Percentiles rank a stretch among this genome's conserved stretches.
These are phyloP conservation scores for Apis laboriosa DNA, from an alignment of 1,140 invertebrate genomes.

Conservation along the genomic window DNA sequence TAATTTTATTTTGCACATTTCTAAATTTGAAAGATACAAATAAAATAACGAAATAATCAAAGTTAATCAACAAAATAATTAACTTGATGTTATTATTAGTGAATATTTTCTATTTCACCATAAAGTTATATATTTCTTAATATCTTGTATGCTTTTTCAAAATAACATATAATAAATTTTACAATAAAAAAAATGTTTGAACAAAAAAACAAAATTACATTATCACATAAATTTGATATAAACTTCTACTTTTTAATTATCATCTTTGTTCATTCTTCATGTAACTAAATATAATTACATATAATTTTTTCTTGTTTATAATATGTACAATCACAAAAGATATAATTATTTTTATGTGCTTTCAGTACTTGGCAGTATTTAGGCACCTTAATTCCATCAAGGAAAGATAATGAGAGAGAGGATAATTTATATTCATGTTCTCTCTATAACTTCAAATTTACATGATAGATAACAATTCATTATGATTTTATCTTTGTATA, in stretches of 20 bases:
- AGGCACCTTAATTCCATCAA: conserved; percentile 46
- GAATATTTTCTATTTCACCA: background rate
- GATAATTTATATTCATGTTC: conserved; percentile 23
- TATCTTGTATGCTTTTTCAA: background rate
- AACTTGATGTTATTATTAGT: conserved; percentile 11
- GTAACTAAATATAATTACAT: conserved; percentile 13
- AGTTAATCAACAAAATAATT: conserved; percentile 13
- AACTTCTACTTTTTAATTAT: conserved; percentile 1
- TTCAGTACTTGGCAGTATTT: conserved; percentile 50
- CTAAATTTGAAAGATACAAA: conserved; percentile 9
- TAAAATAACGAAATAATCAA: conserved; percentile 2
- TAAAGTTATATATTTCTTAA: conserved; percentile 22
- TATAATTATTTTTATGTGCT: conserved; percentile 35
- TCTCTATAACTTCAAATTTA: background rate
- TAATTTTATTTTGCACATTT: conserved; percentile 5
- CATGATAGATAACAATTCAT: conserved; percentile 28
- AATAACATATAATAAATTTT: conserved; percentile 9
- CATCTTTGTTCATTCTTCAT: background rate
- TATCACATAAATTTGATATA: conserved; percentile 30
- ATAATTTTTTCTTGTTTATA: conserved; percentile 17
- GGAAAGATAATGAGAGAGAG: conserved; percentile 17
- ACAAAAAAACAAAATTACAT: conserved; percentile 25
- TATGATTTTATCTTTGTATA: conserved; percentile 18
- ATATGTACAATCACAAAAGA: conserved; percentile 47
- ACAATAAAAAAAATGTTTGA: conserved; percentile 10